A percentile compares a stretch with the other conserved stretches of the same genome.
Conservation (phyloP, 2,888 invertebrate species). For the Dynastes maya region DNA sequence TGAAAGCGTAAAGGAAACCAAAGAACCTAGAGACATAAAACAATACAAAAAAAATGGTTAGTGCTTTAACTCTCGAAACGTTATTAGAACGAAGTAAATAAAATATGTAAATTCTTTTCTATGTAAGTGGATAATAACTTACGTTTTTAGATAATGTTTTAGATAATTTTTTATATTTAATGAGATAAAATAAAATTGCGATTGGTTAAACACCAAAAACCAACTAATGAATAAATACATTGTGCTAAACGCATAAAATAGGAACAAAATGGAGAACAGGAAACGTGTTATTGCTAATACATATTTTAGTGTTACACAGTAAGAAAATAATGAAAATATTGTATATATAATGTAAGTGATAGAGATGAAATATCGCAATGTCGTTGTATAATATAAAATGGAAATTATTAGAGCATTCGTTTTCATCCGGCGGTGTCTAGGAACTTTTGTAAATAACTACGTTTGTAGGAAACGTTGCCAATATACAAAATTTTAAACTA, state of each 20-base stretch:
- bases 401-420: slow-evolving; percentile 27
- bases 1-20: slow-evolving; percentile 19
- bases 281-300: neutral
- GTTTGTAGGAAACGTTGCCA: slow-evolving; percentile 4
- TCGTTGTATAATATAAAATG: slow-evolving; percentile 6
- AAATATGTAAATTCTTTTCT: slow-evolving; percentile 28
- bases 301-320: slow-evolving; percentile 13
- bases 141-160: slow-evolving; percentile 32
- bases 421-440: slow-evolving; percentile 23
- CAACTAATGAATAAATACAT: neutral
- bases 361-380: slow-evolving; percentile 2
- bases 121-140: slow-evolving; percentile 7
- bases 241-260: neutral
- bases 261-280: neutral
- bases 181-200: slow-evolving; percentile 2
- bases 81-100: slow-evolving; percentile 12
- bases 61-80: slow-evolving; percentile 46
- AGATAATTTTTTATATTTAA: slow-evolving; percentile 26
- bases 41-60: slow-evolving; percentile 40
- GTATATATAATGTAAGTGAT: slow-evolving; percentile 18
- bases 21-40: neutral
- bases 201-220: too few relatives aligned
- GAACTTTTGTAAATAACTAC: slow-evolving; percentile 24
- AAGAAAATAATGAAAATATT: slow-evolving; percentile 28
- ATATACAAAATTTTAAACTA: slow-evolving; percentile 18